Evolutionary conservation across 2,113 vertebrate species (phyloP), one percentile per base, ranked within the genome.

Genomic region (Scytalopus superciliaris): DNA sequence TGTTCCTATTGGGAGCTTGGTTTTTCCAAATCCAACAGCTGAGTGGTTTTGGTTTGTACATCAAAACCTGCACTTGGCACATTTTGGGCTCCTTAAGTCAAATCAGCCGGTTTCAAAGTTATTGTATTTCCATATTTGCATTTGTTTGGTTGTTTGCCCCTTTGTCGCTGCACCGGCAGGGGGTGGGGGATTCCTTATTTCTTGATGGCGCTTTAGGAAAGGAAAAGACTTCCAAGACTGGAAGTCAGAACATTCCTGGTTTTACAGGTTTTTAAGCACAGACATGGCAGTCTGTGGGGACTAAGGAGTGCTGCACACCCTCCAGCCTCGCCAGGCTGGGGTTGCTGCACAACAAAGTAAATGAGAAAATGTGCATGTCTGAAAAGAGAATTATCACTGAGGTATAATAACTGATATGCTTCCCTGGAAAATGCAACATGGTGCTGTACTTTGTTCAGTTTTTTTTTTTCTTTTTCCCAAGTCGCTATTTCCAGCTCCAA

Each of bases 391-490:
- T 84, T 59, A 59, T 59, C 57, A 19, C 73, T 72, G 52, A 56
- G 77, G 10, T 68, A 27, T 23, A 89, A 86, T 16, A 52, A 74
- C 68, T 87, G 55, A 52, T 23, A 8, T 12, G 83, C 60, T 84
- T 87, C 62, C 81, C 37, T 42, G 56, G 50, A 94, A 95, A 94
- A 96, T 39, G 68, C 77, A 86, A 82, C 68, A 56, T 73, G 35
- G 84, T 78, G 86, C 15, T 31, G 59, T 42, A 53, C 76, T 96
- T 90, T 74, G 60, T 84, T 93, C 76, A 67, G 40, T 42, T 42
- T 42, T 42, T 42, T 42, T 50, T 78, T 64, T 66, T n/a, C n/a
- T n/a, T 62, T 86, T 78, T 35, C 7, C 7, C 63, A 90, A 78
- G 78, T 49, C 28, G 18, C 66, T 87, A 75, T 37, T 89, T 84